A percentile compares a stretch with the other conserved stretches of the same genome.
Conservation (phyloP, 2,113 vertebrate species). For the Scartelaos histophorus region DNA sequence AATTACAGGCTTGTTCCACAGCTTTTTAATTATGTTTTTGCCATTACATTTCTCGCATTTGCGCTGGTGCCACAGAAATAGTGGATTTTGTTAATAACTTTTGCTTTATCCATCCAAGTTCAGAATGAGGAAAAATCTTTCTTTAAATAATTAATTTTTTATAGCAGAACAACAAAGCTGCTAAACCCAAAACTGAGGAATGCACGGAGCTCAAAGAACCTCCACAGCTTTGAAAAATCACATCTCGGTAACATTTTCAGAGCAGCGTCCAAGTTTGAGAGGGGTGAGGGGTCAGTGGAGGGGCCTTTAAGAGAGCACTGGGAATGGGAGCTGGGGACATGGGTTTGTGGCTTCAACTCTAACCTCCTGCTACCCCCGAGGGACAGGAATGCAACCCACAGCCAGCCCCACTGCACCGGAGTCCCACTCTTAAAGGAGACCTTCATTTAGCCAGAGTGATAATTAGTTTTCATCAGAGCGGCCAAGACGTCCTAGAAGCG, state of each 20-base stretch:
- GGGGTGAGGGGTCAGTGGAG: constrained; percentile 64
- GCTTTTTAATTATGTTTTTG: too few relatives aligned
- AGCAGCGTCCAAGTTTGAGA: constrained; percentile 43
- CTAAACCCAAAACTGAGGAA: constrained; percentile 2
- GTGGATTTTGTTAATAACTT: too few relatives aligned
- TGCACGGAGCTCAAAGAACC: not conserved
- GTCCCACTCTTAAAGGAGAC: constrained; percentile 53
- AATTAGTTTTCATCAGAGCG: not conserved
- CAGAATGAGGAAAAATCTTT: too few relatives aligned
- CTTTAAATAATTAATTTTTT: too few relatives aligned
- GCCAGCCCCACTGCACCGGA: constrained; percentile 50
- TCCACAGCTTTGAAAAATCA: constrained; percentile 32
- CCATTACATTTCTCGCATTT: too few relatives aligned
- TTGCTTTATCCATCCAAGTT: too few relatives aligned
- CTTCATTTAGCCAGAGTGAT: constrained; percentile 15
- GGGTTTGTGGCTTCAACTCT: constrained; percentile 51
- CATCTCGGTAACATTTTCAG: constrained; percentile 29
- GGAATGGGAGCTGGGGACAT: constrained; percentile 55
- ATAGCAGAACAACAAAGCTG: not conserved
- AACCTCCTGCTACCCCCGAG: constrained; percentile 31
- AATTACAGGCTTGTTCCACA: too few relatives aligned
- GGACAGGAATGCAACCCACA: constrained; percentile 57
- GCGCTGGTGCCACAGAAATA: too few relatives aligned
- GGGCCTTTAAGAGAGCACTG: constrained; percentile 63
- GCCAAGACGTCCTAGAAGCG: not conserved